Evolutionary conservation across 2,888 invertebrate species (phyloP).

Genomic region (Amiota communis): DNA sequence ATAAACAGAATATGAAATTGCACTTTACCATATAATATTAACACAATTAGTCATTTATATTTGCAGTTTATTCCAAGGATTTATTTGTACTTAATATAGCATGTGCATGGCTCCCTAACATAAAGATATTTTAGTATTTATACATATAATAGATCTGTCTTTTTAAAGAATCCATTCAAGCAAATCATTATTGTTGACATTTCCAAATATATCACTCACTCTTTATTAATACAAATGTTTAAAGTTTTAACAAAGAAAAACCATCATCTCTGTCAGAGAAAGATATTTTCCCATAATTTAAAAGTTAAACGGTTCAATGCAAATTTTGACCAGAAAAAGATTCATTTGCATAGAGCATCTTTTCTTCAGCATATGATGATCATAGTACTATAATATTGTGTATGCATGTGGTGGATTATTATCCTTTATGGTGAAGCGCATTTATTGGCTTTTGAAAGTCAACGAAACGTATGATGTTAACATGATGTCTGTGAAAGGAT

Average conservation of each 20-base stretch:
- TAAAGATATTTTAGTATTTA: too few relatives aligned
- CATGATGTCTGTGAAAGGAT: constrained; percentile 1
- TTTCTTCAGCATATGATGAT: constrained; percentile 16
- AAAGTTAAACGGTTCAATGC: constrained; percentile 39
- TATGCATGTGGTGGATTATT: background rate
- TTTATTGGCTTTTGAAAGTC: constrained; percentile 37
- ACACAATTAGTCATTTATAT: too few relatives aligned
- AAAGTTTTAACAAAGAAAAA: background rate
- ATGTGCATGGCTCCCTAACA: too few relatives aligned
- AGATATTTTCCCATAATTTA: constrained; percentile 46
- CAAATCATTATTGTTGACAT: too few relatives aligned
- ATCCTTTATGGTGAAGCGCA: constrained; percentile 16
- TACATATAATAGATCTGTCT: too few relatives aligned
- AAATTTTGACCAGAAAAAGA: constrained; percentile 4
- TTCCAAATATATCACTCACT: too few relatives aligned
- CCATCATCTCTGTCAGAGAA: background rate
- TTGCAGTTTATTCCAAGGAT: too few relatives aligned
- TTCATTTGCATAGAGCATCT: constrained; percentile 22
- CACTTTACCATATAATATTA: too few relatives aligned
- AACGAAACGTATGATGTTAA: constrained; percentile 42
- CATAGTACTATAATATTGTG: too few relatives aligned
- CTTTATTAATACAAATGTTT: too few relatives aligned
- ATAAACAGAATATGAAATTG: background rate
- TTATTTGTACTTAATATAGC: too few relatives aligned
- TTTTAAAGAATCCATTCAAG: too few relatives aligned